Evolutionary conservation across 2,797 vertebrate species (phyloP).

Genomic region (Urophycis tenuis): DNA sequence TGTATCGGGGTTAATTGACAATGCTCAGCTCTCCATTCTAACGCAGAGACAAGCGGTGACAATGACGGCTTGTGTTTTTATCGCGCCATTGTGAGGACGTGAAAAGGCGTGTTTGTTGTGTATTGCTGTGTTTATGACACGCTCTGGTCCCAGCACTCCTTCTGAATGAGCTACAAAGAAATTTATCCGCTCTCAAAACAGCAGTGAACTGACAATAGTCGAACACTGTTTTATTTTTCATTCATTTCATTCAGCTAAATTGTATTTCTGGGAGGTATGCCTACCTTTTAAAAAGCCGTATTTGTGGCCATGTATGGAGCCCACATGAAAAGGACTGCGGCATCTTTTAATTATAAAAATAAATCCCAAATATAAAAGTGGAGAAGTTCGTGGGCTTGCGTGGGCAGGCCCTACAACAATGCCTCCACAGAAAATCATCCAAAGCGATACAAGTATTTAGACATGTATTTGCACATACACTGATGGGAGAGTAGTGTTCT

Average conservation of each 20-base stretch:
- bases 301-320: background rate
- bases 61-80: background rate
- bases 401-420: background rate
- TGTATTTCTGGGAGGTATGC: background rate
- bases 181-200: conserved; percentile 48
- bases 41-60: background rate
- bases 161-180: background rate
- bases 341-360: background rate
- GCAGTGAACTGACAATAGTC: conserved; percentile 10
- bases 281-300: background rate
- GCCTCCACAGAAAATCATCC: background rate
- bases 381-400: background rate
- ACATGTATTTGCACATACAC: background rate
- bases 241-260: background rate
- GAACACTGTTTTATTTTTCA: conserved; percentile 14
- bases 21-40: background rate
- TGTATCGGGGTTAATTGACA: background rate
- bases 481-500: background rate
- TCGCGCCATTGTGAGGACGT: background rate
- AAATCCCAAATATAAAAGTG: background rate
- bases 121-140: conserved; percentile 35
- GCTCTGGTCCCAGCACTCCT: conserved; percentile 37
- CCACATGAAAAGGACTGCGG: background rate
- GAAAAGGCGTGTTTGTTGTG: background rate
- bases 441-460: background rate